phyloP scores from a whole-genome alignment of 2,113 vertebrate genomes.

The Cyprinus carpio region DNA sequence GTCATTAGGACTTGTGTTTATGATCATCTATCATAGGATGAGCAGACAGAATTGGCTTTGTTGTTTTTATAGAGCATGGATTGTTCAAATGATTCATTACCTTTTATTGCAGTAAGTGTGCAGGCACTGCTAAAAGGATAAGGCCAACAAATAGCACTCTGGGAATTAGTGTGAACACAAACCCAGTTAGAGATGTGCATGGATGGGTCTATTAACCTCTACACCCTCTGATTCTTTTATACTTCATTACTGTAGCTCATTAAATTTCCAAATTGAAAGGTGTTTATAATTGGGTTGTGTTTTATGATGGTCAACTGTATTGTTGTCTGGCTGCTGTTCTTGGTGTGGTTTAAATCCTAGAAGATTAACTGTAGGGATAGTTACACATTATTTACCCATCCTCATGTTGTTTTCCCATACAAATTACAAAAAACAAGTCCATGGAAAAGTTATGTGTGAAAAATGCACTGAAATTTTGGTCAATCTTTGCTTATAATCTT shows the following conservation, averaged over 20 bases:
- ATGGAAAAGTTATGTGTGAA: background rate
- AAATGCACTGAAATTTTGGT: too few relatives aligned
- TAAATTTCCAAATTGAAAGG: constrained; percentile 31
- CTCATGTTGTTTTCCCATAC: background rate
- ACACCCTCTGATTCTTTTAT: constrained; percentile 35
- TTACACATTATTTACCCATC: background rate
- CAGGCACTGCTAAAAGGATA: constrained; percentile 59
- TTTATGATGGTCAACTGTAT: constrained; percentile 13
- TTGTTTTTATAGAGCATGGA: constrained; percentile 85
- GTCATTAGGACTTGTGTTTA: constrained; percentile 94
- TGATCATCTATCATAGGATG: constrained; percentile 79
- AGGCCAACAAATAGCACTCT: constrained; percentile 63
- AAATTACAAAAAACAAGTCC: background rate
- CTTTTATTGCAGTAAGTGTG: constrained; percentile 66
- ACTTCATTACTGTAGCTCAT: constrained; percentile 42
- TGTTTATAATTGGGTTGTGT: constrained; percentile 40
- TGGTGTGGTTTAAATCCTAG: background rate
- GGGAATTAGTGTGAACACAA: constrained; percentile 41
- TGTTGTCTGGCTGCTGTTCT: background rate
- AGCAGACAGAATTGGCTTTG: constrained; percentile 68
- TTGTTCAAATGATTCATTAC: constrained; percentile 89
- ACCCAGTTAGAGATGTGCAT: constrained; percentile 40
- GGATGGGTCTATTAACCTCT: constrained; percentile 19
- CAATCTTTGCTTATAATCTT: too few relatives aligned
- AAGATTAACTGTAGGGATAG: background rate